Evolutionary conservation across 2,888 invertebrate species (phyloP), one percentile per base, ranked within the genome.

Genomic region (Encarsia formosa): DNA sequence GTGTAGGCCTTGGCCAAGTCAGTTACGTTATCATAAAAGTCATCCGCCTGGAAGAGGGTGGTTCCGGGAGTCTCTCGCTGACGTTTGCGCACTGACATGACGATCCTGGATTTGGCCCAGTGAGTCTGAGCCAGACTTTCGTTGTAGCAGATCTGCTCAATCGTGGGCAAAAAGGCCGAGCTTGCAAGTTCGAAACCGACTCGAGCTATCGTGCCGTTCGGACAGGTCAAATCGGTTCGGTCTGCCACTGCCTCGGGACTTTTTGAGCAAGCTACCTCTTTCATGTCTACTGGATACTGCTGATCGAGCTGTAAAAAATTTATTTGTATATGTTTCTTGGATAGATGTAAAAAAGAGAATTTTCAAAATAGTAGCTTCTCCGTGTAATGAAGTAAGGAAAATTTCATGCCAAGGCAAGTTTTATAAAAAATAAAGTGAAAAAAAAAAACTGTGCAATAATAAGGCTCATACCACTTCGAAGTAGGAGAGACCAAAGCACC

Each of bases 41-140:
- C 63, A 37, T 78, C 79, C 58, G 78, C 79, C 73, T 65, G 57
- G 59, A 73, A n/a, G n/a, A n/a, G n/a, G n/a, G n/a, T n/a, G n/a
- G n/a, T n/a, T 26, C 82, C 70, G 26, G 69, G 74, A 3, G 80
- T 78, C 1, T 74, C 71, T 2, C 65, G 69, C 63, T 81, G 79
- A 43, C 77, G 76, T 1, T 78, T 72, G 9, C 74, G 72, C 52
- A 81, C 78, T 1, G 68, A 69, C 0, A 75, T 65, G 13, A 74
- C 75, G 56, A 81, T 73, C 37, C 76, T 74, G 50, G 76, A 77
- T 67, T 77, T 75, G 0, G 78, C 78, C 59, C 81, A 82, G 8
- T 81, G 61, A 1, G 81, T 77, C 58, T 77, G 77, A 48, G 79
- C 68, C 1, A 75, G 69, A 4, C 60, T 65, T 31, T 75, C 71